Base-by-base conservation (phyloP, 2,113 vertebrate species). In the Mandrillus leucophaeus region DNA sequence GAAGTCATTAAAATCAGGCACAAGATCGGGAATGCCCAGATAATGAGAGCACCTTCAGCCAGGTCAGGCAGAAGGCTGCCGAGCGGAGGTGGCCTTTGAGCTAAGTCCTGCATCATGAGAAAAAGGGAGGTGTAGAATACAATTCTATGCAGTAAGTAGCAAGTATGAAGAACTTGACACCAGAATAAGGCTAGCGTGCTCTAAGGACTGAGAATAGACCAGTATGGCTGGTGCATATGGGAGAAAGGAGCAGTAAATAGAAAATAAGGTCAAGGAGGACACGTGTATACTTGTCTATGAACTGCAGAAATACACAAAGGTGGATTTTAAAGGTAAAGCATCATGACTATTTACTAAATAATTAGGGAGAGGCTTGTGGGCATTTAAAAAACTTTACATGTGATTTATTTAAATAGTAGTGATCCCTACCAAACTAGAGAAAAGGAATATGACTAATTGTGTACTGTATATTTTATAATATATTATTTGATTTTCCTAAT, bases 401-500 rank as follows among this genome's bases (percentile, higher is more conserved):
- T 38, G 30, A 73, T 55, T 70, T 32, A 83, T 92, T 92, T 79
- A 45, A 84, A 61, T 73, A 35, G 30, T 23, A 35, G 40, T 10
- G 0, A 66, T 22, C 11, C 22, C 52, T 16, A 38, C 25, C 23
- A 25, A 88, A 59, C 22, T 61, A 23, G 32, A 93, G 13, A 23
- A 23, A 40, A 75, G 75, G 23, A 73, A 75, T n/a, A 55, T 17
- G 64, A 57, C 52, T 59, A 5, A 48, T 45, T 6, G 14, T 81
- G 10, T 59, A 81, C 1, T 72, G 3, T 66, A 22, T 57, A 75
- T 48, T 45, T 64, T 45, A 55, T 50, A 17, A 50, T 2, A n/a
- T 82, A 32, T 73, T 45, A 22, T 85, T 92, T 83, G 81, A 52
- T 73, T 88, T 87, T 93, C 52, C 6, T 72, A 70, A 72, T 90